A percentile compares a stretch with the other conserved stretches of the same genome.
phyloP scores from a whole-genome alignment of 2,797 vertebrate species.

The Argentina silus region DNA sequence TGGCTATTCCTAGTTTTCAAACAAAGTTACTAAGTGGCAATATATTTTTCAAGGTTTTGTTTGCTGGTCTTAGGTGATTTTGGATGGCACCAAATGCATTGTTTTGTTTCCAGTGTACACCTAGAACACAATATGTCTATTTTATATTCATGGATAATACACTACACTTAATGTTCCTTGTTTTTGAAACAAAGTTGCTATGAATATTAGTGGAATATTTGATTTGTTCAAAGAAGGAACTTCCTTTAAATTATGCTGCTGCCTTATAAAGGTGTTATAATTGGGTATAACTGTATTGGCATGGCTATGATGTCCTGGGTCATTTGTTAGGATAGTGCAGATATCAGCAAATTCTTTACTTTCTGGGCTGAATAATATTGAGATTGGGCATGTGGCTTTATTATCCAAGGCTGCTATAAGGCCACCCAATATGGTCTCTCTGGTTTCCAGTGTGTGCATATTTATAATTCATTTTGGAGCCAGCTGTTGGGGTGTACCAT shows the following conservation, averaged over 20 bases:
- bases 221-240: not conserved
- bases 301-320: not conserved
- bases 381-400: constrained; percentile 25
- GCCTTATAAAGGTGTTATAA: not conserved
- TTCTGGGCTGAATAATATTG: constrained; percentile 17
- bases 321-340: not conserved
- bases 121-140: not conserved
- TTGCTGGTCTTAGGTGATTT: constrained; percentile 67
- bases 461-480: constrained; percentile 60
- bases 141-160: not conserved
- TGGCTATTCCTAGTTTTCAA: too few species aligned
- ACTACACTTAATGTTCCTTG: not conserved
- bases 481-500: constrained; percentile 66
- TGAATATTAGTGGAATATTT: not conserved
- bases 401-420: constrained; percentile 36
- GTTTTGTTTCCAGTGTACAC: constrained; percentile 40
- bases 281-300: not conserved
- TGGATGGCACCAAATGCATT: constrained; percentile 57
- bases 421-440: constrained; percentile 39
- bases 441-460: constrained; percentile 47
- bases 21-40: too few species aligned
- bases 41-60: constrained; percentile 61
- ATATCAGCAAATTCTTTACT: constrained; percentile 2
- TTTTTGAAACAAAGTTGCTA: not conserved
- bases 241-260: not conserved